These are phyloP conservation scores for Actinemys pallida DNA, from an alignment of 2,113 vertebrate species.

Conservation along the genomic window DNA sequence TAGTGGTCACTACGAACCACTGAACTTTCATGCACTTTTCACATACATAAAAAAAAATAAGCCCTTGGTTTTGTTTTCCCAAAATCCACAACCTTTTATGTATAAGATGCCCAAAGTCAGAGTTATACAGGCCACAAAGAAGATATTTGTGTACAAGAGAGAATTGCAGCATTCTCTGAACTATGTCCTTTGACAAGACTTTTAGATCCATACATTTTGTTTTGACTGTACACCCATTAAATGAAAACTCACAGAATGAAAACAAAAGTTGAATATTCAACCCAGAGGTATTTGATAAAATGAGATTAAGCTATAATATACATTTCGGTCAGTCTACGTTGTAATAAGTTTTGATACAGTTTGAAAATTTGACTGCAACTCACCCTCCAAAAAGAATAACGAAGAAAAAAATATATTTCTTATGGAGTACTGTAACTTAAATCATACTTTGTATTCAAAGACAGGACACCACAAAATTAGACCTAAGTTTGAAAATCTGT, in stretches of 20 bases:
- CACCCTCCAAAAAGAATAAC: background rate
- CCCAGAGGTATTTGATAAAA: background rate
- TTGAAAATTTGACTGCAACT: background rate
- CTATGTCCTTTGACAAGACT: background rate
- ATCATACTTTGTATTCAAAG: background rate
- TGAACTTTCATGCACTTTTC: background rate
- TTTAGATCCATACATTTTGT: background rate
- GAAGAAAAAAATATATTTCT: background rate
- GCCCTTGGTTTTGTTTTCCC: slow-evolving; percentile 7
- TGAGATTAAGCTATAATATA: background rate
- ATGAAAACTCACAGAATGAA: background rate
- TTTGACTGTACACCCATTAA: background rate
- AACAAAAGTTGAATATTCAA: background rate
- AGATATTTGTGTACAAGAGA: background rate
- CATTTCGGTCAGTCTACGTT: background rate
- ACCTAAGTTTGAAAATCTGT: background rate
- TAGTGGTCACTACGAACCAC: slow-evolving; percentile 9
- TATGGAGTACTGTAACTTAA: background rate
- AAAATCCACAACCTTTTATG: slow-evolving; percentile 42
- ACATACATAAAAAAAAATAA: slow-evolving; percentile 19
- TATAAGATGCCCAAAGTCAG: slow-evolving; percentile 31
- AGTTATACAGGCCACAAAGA: slow-evolving; percentile 8
- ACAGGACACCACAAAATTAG: background rate
- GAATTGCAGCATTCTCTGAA: background rate
- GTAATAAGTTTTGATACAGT: background rate